These are phyloP conservation scores for Spinus olivaceus DNA, from an alignment of 2,797 vertebrate species.

Conservation along the genomic window DNA sequence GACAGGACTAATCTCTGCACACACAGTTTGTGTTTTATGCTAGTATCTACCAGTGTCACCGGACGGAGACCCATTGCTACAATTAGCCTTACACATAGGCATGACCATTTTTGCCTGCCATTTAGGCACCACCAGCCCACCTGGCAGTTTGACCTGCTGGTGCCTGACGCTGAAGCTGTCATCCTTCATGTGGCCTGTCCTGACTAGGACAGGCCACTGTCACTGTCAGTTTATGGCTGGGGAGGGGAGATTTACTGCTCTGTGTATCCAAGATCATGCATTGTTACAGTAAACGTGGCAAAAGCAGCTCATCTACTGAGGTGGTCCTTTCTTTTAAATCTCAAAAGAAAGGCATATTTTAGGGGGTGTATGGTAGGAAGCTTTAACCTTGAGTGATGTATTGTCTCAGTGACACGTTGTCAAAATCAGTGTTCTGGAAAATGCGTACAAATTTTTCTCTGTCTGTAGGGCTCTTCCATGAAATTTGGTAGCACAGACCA, in stretches of 20 bases:
- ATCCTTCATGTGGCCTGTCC: not conserved
- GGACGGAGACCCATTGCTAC: not conserved
- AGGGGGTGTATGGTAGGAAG: not conserved
- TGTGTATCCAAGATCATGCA: not conserved
- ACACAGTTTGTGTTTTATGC: not conserved
- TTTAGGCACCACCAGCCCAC: not conserved
- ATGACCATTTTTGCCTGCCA: not conserved
- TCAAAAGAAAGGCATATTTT: not conserved
- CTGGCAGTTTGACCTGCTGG: not conserved
- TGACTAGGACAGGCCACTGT: not conserved
- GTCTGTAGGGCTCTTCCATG: not conserved
- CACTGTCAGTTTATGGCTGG: not conserved
- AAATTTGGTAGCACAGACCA: not conserved
- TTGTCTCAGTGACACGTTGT: not conserved
- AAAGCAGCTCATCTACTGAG: not conserved
- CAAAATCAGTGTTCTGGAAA: not conserved
- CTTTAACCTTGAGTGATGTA: conserved; percentile 8
- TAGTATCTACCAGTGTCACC: not conserved
- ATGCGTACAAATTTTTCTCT: accelerated
- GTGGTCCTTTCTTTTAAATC: not conserved
- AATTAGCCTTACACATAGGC: not conserved
- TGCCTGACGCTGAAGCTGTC: not conserved
- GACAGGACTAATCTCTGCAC: not conserved
- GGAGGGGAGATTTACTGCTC: conserved; percentile 4
- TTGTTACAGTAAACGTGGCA: not conserved